A percentile compares a stretch with the other conserved stretches of the same genome.
Conservation (phyloP, 2,888 invertebrate species). For the Pammene fasciana region DNA sequence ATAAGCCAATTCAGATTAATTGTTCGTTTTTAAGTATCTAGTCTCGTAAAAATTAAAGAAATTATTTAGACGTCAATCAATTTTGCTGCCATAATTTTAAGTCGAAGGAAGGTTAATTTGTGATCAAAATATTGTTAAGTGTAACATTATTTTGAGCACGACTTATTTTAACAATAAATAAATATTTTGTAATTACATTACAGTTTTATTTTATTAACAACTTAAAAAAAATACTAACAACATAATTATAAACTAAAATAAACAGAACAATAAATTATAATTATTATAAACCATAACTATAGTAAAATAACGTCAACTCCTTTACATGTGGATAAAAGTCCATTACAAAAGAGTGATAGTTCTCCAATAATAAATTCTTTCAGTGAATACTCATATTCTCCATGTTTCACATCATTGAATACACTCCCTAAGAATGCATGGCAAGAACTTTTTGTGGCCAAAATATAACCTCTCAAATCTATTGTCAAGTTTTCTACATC, state of each 20-base stretch:
- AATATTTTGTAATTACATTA: constrained; percentile 52
- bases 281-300: constrained; percentile 58
- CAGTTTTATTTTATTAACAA: constrained; percentile 50
- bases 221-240: constrained; percentile 47
- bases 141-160: constrained; percentile 76
- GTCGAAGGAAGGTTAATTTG: constrained; percentile 57
- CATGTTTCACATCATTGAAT: constrained; percentile 64
- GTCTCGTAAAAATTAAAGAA: constrained; percentile 32
- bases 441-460: constrained; percentile 68
- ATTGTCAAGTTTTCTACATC: constrained; percentile 56
- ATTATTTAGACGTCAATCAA: constrained; percentile 43
- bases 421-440: constrained; percentile 75
- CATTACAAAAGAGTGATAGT: constrained; percentile 74
- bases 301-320: constrained; percentile 74
- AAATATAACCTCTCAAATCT: constrained; percentile 72
- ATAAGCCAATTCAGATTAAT: constrained; percentile 1
- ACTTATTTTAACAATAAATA: constrained; percentile 51
- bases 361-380: constrained; percentile 72
- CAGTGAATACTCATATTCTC: constrained; percentile 58
- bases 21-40: constrained; percentile 35
- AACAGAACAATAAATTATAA: constrained; percentile 47
- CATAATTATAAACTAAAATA: constrained; percentile 40
- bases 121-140: constrained; percentile 71
- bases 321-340: constrained; percentile 69
- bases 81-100: constrained; percentile 68